Base-by-base conservation (phyloP, 2,113 vertebrate species). In the Cyanoramphus novaezelandiae region DNA sequence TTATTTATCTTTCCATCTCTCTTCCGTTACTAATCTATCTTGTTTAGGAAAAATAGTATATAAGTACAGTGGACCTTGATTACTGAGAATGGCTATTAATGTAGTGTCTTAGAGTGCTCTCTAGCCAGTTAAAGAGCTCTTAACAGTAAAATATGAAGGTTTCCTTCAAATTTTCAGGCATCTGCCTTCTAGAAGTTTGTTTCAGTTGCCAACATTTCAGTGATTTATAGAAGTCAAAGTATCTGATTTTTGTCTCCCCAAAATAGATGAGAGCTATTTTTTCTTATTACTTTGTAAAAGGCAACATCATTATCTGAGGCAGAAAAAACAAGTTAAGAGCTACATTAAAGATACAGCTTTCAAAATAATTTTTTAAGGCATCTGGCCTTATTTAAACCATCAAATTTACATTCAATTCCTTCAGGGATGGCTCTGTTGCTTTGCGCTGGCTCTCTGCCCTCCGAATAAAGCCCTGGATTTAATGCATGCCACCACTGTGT, bases 301-400 rank as follows among this genome's bases (percentile, higher is more conserved):
- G 86, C 92, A 90, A 92, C 33, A 31, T 94, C 88, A 94, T 93
- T 95, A 82, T 86, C 85, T 82, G 70, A 71, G 72, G 94, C 16
- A 72, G 62, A 25, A 50, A 20, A 35, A 86, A 62, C 44, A 80
- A 60, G 43, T 86, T 63, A 74, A 95, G 80, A 94, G 43, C 83
- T 82, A 90, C 91, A 95, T 96, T 80, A 96, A 96, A 97, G 95
- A 97, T 81, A 87, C 20, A 94, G 93, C 67, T 90, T 98, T 97
- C 93, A 90, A 96, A 97, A 90, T 79, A 84, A 75, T 80, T 96
- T 97, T 95, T 97, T 70, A 93, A 95, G 79, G 96, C 97, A 98
- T 97, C 97, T 98, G 98, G 98, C 97, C 97, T 97, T 96, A 97
- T 97, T 98, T 98, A 98, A 98, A 93, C 91, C 92, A 96, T 97